phyloP scores from a whole-genome alignment of 2,888 invertebrate species.

The Exephanes ischioxanthus region DNA sequence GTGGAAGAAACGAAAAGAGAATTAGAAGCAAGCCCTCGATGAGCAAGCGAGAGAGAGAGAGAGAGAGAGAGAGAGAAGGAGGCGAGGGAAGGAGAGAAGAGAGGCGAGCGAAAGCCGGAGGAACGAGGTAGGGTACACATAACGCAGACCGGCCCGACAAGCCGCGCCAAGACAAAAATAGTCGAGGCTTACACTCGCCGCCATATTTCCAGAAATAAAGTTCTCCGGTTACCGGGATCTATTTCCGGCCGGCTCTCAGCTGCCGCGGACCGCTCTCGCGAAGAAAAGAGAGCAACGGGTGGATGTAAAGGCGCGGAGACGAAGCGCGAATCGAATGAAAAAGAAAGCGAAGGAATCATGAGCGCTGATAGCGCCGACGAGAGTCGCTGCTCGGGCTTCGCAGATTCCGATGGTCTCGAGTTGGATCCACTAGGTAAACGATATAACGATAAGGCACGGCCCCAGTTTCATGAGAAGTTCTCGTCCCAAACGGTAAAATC shows the following conservation, averaged over 20 bases:
- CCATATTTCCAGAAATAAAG: slow-evolving; percentile 82
- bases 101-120: slow-evolving; percentile 16
- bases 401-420: background rate
- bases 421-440: background rate
- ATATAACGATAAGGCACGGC: background rate
- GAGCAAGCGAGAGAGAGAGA: slow-evolving; percentile 32
- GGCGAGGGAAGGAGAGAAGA: background rate
- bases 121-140: slow-evolving; percentile 44
- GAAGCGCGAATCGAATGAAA: background rate
- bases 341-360: background rate
- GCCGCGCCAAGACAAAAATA: slow-evolving; percentile 78
- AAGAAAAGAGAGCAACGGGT: slow-evolving; percentile 32
- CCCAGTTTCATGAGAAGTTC: background rate
- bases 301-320: slow-evolving; percentile 15
- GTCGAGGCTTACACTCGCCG: slow-evolving; percentile 71
- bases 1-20: slow-evolving; percentile 40
- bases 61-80: slow-evolving; percentile 35
- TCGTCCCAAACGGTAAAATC: background rate
- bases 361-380: background rate
- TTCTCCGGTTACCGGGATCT: slow-evolving; percentile 82
- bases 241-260: slow-evolving; percentile 75
- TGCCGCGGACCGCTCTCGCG: slow-evolving; percentile 46
- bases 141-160: slow-evolving; percentile 30
- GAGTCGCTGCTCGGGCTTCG: background rate
- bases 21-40: slow-evolving; percentile 9